Conservation (phyloP, 2,888 invertebrate genomes). For the Hyposoter dolosus region DNA sequence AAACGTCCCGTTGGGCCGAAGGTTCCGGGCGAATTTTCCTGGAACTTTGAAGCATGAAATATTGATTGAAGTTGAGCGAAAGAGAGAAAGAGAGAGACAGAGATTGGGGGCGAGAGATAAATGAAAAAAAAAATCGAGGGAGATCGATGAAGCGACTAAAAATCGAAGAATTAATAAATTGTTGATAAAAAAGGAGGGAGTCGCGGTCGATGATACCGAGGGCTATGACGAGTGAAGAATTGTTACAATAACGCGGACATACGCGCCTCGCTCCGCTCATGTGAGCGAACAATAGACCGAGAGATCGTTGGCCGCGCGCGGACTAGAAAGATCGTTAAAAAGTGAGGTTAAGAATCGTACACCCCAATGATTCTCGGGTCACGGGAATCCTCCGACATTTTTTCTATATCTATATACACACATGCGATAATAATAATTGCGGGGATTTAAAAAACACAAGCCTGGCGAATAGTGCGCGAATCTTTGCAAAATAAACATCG, state of each 20-base stretch:
- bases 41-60: background rate
- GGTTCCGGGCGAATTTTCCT: background rate
- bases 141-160: conserved; percentile 28
- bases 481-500: background rate
- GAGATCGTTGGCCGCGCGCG: conserved; percentile 63
- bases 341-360: conserved; percentile 17
- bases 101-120: conserved; percentile 32
- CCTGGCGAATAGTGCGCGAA: background rate
- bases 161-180: conserved; percentile 19
- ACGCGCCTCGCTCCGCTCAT: conserved; percentile 14
- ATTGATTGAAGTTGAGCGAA: conserved; percentile 7
- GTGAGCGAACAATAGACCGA: conserved; percentile 32
- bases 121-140: conserved; percentile 19
- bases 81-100: conserved; percentile 5
- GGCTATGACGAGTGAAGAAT: conserved; percentile 32
- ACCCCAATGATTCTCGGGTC: background rate
- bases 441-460: background rate
- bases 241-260: conserved; percentile 25
- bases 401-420: background rate
- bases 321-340: background rate
- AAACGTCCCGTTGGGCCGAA: background rate
- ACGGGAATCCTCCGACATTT: background rate
- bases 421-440: background rate
- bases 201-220: conserved; percentile 50
- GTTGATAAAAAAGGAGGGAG: conserved; percentile 12